Base-by-base conservation (phyloP, 2,113 vertebrate species). In the Nibea albiflora region DNA sequence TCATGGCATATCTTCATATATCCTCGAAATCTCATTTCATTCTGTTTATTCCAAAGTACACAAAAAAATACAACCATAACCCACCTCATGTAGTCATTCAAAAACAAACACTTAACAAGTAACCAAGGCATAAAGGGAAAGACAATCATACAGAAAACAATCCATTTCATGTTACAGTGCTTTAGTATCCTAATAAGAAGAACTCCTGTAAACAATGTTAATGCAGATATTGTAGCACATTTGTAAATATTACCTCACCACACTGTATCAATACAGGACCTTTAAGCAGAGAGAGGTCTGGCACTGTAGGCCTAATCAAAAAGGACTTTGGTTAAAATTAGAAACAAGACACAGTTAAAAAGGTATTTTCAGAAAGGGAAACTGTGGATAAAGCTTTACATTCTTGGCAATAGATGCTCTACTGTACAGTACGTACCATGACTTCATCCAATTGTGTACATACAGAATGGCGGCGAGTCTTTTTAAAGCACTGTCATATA, bases 141-240 rank as follows among this genome's bases (percentile, higher is more conserved):
- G n/a, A 26, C 57, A 54, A 80, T 81, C 70, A 85, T 22, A 47
- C 17, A 66, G 72, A 67, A 66, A 50, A 61, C 74, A 17, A 47
- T 57, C 22, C 2, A 74, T 16, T 22, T 24, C 1, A 14, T 78
- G 65, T 65, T 66, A 73, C 56, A 80, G 64, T 78, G 82, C 46
- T 80, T 84, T 57, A 74, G 56, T 24, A 68, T 73, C 26, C 35
- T 52, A 53, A 78, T 76, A 53, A 60, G 44, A 76, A 62, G 19
- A 56, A 74, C 60, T 69, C 22, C 54, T 91, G 91, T 91, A 92
- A 90, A 92, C 83, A 84, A 88, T 42, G 46, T 60, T 57, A 79
- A 80, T 42, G 54, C 22, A 52, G 57, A 62, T 46, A 85, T 60
- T 74, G 19, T 68, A 64, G 80, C 42, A 3, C 66, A 76, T 53